Conservation (phyloP, 2,888 invertebrate genomes). For the Branchinecta sandiegonensis region DNA sequence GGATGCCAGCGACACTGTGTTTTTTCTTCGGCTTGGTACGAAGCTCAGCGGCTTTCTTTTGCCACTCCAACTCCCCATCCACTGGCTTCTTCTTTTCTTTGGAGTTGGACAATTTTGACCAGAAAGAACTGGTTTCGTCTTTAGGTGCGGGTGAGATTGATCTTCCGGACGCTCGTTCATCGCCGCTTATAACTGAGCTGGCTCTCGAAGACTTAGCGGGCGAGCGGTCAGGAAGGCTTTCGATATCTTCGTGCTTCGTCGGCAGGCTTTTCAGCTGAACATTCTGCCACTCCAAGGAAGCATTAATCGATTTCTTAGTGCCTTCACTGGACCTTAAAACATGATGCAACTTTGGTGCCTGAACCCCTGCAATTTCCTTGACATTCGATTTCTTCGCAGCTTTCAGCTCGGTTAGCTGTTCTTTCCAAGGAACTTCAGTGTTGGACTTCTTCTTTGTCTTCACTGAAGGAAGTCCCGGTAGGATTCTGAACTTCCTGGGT, state of each 20-base stretch:
- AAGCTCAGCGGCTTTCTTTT: background rate
- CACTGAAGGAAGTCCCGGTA: background rate
- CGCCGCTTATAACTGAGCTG: background rate
- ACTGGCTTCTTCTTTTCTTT: background rate
- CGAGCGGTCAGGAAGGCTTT: background rate
- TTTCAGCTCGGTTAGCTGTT: background rate
- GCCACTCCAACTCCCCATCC: background rate
- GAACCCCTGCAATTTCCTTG: background rate
- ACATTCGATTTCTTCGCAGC: background rate
- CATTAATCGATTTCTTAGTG: too few relatives aligned
- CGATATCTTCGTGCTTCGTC: background rate
- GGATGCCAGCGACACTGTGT: too few relatives aligned
- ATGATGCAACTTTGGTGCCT: background rate
- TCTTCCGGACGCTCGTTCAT: background rate
- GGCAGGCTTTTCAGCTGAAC: background rate
- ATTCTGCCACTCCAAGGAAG: slow-evolving; percentile 1
- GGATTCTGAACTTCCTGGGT: background rate
- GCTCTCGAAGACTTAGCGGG: too few relatives aligned
- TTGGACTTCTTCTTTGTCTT: slow-evolving; percentile 10
- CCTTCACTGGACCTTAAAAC: background rate
- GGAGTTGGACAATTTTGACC: background rate
- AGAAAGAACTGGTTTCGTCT: background rate
- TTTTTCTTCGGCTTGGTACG: too few relatives aligned
- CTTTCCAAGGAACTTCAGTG: slow-evolving; percentile 15
- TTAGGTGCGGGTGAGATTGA: background rate